Percentiles rank a stretch among this genome's conserved stretches.
phyloP scores from a whole-genome alignment of 1,140 invertebrate genomes.

The Samia ricini region DNA sequence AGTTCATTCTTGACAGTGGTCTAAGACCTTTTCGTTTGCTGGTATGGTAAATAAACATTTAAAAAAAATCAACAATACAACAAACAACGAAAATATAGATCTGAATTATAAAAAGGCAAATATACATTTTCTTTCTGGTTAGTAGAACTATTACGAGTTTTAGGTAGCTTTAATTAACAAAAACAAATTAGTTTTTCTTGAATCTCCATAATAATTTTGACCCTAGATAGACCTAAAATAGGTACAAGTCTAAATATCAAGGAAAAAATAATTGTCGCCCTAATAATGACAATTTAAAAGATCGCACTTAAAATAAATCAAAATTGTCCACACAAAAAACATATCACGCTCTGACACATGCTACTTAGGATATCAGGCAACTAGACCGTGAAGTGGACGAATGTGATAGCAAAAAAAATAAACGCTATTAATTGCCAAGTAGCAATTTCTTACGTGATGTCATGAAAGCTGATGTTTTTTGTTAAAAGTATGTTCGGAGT shows the following conservation, averaged over 20 bases:
- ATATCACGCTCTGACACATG: background rate
- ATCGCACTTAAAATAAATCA: constrained; percentile 5
- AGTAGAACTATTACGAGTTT: too few relatives aligned
- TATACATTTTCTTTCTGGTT: too few relatives aligned
- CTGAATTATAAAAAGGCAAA: too few relatives aligned
- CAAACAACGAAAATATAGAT: too few relatives aligned
- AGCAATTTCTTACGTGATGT: constrained; percentile 13
- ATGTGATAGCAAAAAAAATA: constrained; percentile 19
- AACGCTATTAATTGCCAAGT: constrained; percentile 22
- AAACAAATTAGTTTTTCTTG: too few relatives aligned
- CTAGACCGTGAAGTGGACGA: constrained; percentile 7
- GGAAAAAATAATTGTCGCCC: background rate
- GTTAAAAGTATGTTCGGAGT: background rate
- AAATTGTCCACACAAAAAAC: constrained; percentile 1
- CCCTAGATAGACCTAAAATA: too few relatives aligned
- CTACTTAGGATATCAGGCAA: constrained; percentile 24
- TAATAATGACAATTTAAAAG: constrained; percentile 2
- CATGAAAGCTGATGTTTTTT: background rate
- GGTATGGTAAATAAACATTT: too few relatives aligned
- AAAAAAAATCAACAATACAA: too few relatives aligned
- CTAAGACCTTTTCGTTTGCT: too few relatives aligned
- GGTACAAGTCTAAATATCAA: background rate
- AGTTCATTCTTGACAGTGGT: too few relatives aligned
- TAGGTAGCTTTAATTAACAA: too few relatives aligned
- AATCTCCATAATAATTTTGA: too few relatives aligned